Evolutionary conservation across 2,888 invertebrate genomes (phyloP), one percentile per base, ranked within the genome.

Genomic region (Campoletis raptor): DNA sequence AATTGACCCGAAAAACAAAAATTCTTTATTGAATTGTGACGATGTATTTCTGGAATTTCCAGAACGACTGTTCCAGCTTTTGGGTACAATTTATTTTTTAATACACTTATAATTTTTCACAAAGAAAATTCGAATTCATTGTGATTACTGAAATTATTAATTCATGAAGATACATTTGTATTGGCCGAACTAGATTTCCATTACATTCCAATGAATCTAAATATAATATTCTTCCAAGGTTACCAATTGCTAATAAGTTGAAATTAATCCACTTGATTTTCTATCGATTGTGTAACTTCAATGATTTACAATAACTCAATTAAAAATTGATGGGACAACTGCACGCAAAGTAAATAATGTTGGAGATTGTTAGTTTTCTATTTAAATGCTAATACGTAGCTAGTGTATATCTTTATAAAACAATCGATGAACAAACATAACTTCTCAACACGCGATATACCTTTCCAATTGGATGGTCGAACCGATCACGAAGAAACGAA

Each of bases 361-460:
- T 64, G 7, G 42, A 64, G 52, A 54, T 73, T 24, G 48, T 64
- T 64, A 64, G 37, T 40, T 69, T 10, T 45, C 61, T 76, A 61
- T 69, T 54, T 61, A 10, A 76, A 76, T 45, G 61, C 64, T 54
- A 72, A 78, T 48, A 42, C 42, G 24, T 48, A 21, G 30, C 72
- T 6, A 79, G 40, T 42, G 21, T 18, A 8, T 72, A 42, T 72
- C 61, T 36, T 42, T 57, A 21, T 37, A 30, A 24, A 48, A 45
- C 52, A 64, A 37, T 73, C 54, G 81, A 77, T 48, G 57, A 48
- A 81, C 72, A 21, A 69, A 48, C 73, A 69, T 40, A 69, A 67
- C 73, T 57, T 73, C 9, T 12, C n/a, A n/a, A 61, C 81, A 81
- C 81, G 81, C 85, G 67, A 81, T 85, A 78, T 81, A 73, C 85